phyloP scores from a whole-genome alignment of 1,140 invertebrate genomes.

The Drosophila asahinai region DNA sequence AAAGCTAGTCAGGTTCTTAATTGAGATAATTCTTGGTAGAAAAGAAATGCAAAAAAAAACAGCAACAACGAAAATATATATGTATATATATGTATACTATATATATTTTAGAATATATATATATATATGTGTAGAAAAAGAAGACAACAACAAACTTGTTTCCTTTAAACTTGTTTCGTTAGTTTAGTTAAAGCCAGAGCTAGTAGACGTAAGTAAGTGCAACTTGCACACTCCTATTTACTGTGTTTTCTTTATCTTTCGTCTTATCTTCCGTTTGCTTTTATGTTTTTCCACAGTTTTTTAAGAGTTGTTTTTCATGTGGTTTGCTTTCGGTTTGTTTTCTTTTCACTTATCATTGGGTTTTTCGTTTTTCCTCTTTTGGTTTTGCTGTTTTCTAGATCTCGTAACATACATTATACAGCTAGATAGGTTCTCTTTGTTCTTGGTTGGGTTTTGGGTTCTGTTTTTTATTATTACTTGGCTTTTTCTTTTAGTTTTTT shows the following conservation, averaged over 20 bases:
- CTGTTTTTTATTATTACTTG: neutral
- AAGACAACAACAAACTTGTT: conserved; percentile 63
- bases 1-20: conserved; percentile 81
- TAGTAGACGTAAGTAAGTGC: conserved; percentile 34
- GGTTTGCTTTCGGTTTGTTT: conserved; percentile 5
- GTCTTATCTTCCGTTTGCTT: neutral
- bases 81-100: conserved; percentile 49
- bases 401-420: conserved; percentile 27
- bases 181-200: conserved; percentile 60
- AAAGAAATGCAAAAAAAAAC: conserved; percentile 44
- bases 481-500: neutral
- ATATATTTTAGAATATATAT: conserved; percentile 48
- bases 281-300: conserved; percentile 1
- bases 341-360: neutral
- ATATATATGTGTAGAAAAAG: conserved; percentile 56
- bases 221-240: conserved; percentile 6
- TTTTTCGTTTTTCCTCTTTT: conserved; percentile 4
- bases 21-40: conserved; percentile 67
- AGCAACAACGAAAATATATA: conserved; percentile 43
- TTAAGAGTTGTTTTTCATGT: conserved; percentile 1
- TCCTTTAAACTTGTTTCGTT: conserved; percentile 37
- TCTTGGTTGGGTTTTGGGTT: conserved; percentile 5
- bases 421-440: conserved; percentile 32
- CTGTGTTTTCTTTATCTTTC: neutral
- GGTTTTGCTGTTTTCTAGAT: conserved; percentile 27